These are phyloP conservation scores for Nudaria mundana DNA, from an alignment of 2,888 invertebrate genomes.

Conservation along the genomic window DNA sequence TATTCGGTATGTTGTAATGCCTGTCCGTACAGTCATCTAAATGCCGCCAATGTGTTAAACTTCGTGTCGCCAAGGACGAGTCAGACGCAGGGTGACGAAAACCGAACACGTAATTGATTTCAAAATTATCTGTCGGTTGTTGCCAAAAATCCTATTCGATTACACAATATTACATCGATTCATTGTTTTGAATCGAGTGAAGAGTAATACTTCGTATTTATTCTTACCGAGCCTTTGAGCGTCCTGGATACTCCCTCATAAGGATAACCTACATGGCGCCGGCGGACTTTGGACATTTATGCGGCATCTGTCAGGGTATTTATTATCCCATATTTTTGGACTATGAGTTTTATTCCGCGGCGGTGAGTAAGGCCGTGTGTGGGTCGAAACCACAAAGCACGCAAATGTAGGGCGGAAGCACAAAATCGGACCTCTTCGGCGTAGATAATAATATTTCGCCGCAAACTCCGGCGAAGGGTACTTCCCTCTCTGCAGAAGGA, in stretches of 20 bases:
- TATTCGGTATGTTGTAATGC: conserved; percentile 13
- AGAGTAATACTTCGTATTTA: background rate
- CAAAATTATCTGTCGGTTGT: conserved; percentile 29
- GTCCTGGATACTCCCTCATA: background rate
- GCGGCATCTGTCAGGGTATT: too few relatives aligned
- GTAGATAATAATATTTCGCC: too few relatives aligned
- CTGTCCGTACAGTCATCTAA: background rate
- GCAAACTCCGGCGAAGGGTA: too few relatives aligned
- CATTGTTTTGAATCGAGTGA: conserved; percentile 11
- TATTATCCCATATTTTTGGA: too few relatives aligned
- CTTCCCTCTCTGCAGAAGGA: too few relatives aligned
- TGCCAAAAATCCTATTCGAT: conserved; percentile 27
- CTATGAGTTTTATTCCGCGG: too few relatives aligned
- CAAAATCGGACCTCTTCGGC: too few relatives aligned
- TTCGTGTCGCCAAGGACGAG: conserved; percentile 14
- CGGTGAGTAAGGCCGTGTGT: too few relatives aligned
- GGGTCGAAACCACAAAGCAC: too few relatives aligned
- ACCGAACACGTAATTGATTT: conserved; percentile 28
- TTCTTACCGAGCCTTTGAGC: background rate
- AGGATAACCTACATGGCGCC: too few relatives aligned
- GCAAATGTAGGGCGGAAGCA: too few relatives aligned
- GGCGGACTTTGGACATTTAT: too few relatives aligned
- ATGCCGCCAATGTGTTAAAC: conserved; percentile 16
- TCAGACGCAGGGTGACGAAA: conserved; percentile 23
- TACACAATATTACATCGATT: conserved; percentile 17